These are phyloP conservation scores for Napeogenes sylphis DNA, from an alignment of 2,888 invertebrate genomes.

Conservation along the genomic window DNA sequence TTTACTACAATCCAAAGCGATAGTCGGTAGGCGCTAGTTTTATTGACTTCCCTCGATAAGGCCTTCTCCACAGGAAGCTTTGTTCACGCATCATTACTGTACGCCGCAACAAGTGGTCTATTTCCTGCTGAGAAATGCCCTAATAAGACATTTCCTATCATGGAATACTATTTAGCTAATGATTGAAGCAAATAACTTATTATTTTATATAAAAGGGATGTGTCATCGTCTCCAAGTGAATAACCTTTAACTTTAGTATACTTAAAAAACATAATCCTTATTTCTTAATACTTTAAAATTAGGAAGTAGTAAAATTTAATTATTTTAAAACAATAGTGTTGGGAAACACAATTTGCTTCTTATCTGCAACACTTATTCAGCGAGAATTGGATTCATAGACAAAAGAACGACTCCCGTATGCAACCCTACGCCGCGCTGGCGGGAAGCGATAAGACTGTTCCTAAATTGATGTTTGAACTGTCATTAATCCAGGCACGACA, in stretches of 20 bases:
- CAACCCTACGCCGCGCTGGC: constrained; percentile 62
- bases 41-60: constrained; percentile 37
- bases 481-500: constrained; percentile 69
- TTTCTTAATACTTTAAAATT: neutral
- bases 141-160: constrained; percentile 16
- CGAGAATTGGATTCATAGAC: constrained; percentile 18
- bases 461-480: constrained; percentile 75
- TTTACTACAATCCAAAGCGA: neutral
- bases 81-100: constrained; percentile 37
- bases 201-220: neutral
- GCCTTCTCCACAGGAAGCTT: constrained; percentile 32
- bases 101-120: constrained; percentile 51
- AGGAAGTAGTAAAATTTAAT: neutral
- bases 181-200: neutral
- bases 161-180: constrained; percentile 9
- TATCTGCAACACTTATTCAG: constrained; percentile 14
- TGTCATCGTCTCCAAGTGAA: neutral
- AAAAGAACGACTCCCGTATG: constrained; percentile 47
- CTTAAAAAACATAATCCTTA: no score
- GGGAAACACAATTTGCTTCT: neutral
- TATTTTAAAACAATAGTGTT: neutral
- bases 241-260: neutral
- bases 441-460: constrained; percentile 59
- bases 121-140: constrained; percentile 38
- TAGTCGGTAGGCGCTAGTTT: constrained; percentile 25